Evolutionary conservation across 1,140 invertebrate species (phyloP).

Genomic region (Drosophila tristis): DNA sequence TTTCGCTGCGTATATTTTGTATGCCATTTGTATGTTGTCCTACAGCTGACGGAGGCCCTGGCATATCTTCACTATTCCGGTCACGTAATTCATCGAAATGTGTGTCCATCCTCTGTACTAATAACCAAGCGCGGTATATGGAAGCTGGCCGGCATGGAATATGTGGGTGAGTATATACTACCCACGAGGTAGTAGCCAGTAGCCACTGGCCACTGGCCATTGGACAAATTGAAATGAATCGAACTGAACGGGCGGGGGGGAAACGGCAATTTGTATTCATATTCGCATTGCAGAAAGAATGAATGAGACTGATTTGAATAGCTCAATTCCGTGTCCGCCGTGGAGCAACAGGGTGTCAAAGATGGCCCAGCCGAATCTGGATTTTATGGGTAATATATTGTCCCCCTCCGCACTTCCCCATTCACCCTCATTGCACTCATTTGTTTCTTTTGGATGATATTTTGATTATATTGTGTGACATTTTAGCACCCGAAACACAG

Average conservation of each 20-base stretch:
- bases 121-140: slow-evolving; percentile 97
- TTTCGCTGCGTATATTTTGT: background rate
- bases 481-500: slow-evolving; percentile 94
- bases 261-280: slow-evolving; percentile 62
- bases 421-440: background rate
- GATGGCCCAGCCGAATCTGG: slow-evolving; percentile 96
- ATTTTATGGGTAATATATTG: slow-evolving; percentile 91
- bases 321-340: slow-evolving; percentile 89
- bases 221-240: slow-evolving; percentile 66
- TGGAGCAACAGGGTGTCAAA: slow-evolving; percentile 96
- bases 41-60: slow-evolving; percentile 96
- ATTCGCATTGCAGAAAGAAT: slow-evolving; percentile 87
- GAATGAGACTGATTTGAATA: slow-evolving; percentile 88
- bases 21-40: slow-evolving; percentile 31
- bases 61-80: slow-evolving; percentile 95
- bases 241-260: background rate
- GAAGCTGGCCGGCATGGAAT: slow-evolving; percentile 98
- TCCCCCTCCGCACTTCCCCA: too few species aligned
- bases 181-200: background rate
- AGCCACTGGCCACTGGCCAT: background rate
- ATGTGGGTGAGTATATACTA: slow-evolving; percentile 89
- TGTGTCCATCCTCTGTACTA: slow-evolving; percentile 96
- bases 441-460: background rate
- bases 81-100: slow-evolving; percentile 95
- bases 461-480: background rate